Base-by-base conservation (phyloP, 2,113 vertebrate genomes). In the Elgaria multicarinata region DNA sequence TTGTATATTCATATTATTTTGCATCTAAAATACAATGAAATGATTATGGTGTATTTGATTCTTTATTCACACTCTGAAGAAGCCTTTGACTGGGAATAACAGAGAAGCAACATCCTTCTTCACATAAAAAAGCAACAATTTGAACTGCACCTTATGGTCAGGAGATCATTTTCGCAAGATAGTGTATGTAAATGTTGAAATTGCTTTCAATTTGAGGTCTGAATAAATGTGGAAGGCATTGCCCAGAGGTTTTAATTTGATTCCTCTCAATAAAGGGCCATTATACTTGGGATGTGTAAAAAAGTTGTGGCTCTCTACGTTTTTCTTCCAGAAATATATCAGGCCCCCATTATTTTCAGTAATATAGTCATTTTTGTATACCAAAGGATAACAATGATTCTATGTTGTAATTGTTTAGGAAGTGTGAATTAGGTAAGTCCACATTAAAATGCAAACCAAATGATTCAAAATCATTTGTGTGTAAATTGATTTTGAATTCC, bases 51-150 rank as follows among this genome's bases (percentile, higher is more conserved):
- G 26, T 10, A n/a, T 74, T 24, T 58, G 44, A 26, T 66, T 86
- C 82, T 81, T 64, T 42, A 0, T 89, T 85, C 82, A 67, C 44
- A 84, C 53, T 67, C 46, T 24, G 26, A 50, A 66, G 58, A 66
- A 53, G 24, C 22, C 50, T 83, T 64, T 66, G 39, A 66, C 31
- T 66, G 18, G 26, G 16, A 80, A 84, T 64, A 86, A 64, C 72
- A 53, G 64, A 78, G 44, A 80, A 80, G 39, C 16, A 64, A 89
- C n/a, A 83, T 50, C 12, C 13, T 64, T 22, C 44, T 28, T 46
- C 58, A 64, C 50, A 89, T 83, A 50, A 83, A 84, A 81, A 69
- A 89, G 79, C 76, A 64, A 64, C 42, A 83, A 83, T 83, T 44
- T 83, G 69, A 83, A 83, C 18, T 76, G 16, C 28, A 46, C 80